Evolutionary conservation across 2,888 invertebrate species (phyloP).

Genomic region (Gibbula magus): DNA sequence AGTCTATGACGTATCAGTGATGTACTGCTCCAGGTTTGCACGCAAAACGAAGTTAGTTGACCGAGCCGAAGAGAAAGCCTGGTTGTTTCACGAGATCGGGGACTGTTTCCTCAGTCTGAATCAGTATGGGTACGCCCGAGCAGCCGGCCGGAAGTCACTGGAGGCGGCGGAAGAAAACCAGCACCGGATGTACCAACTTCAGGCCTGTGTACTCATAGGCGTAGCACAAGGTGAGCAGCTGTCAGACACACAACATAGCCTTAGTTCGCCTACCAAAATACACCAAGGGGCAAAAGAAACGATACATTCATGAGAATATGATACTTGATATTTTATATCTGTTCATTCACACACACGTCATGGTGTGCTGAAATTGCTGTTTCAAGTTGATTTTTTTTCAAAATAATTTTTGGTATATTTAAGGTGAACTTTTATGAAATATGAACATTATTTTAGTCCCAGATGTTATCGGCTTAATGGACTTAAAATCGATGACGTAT

Average conservation of each 20-base stretch:
- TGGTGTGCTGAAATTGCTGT: too few species aligned
- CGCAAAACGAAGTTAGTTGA: constrained; percentile 31
- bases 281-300: too few species aligned
- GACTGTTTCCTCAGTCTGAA: constrained; percentile 74
- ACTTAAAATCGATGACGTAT: too few species aligned
- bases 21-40: constrained; percentile 29
- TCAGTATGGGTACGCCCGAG: constrained; percentile 58
- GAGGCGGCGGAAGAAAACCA: constrained; percentile 58
- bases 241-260: neutral
- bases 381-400: too few species aligned
- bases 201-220: constrained; percentile 70
- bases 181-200: constrained; percentile 66
- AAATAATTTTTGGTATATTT: too few species aligned
- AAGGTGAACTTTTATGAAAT: too few species aligned
- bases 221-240: constrained; percentile 61
- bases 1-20: neutral
- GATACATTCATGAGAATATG: too few species aligned
- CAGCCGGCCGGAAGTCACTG: constrained; percentile 65
- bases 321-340: too few species aligned
- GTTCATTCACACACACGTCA: too few species aligned
- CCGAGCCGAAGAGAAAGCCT: constrained; percentile 49
- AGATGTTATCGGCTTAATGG: too few species aligned
- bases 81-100: constrained; percentile 74
- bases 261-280: neutral
- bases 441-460: too few species aligned